phyloP scores from a whole-genome alignment of 1,140 invertebrate genomes.

The Heterodera schachtii region DNA sequence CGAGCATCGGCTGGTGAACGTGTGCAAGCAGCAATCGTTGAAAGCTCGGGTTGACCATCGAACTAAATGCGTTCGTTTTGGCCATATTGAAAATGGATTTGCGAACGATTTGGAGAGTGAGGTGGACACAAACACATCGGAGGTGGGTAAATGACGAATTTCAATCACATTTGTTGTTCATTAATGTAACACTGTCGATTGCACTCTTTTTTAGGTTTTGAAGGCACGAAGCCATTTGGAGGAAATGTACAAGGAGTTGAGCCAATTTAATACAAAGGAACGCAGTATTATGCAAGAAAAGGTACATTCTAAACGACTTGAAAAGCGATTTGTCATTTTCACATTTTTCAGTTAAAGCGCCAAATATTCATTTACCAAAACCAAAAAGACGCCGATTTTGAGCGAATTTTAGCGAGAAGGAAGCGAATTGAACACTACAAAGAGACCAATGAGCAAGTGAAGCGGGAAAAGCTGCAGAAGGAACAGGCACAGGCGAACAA shows the following conservation, averaged over 20 bases:
- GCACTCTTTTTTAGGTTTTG: slow-evolving; percentile 38
- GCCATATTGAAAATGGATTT: slow-evolving; percentile 51
- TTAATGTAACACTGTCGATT: no score
- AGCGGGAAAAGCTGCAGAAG: slow-evolving; percentile 51
- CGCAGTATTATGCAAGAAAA: slow-evolving; percentile 35
- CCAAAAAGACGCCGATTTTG: slow-evolving; percentile 55
- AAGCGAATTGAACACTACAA: slow-evolving; percentile 62
- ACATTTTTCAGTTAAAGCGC: slow-evolving; percentile 43
- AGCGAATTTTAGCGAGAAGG: slow-evolving; percentile 57
- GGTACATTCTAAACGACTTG: slow-evolving; percentile 15
- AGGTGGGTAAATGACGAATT: slow-evolving; percentile 35
- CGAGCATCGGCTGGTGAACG: slow-evolving; percentile 60
- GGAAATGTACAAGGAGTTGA: slow-evolving; percentile 50
- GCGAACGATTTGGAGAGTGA: slow-evolving; percentile 58
- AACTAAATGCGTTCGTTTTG: slow-evolving; percentile 56
- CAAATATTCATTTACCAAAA: slow-evolving; percentile 49
- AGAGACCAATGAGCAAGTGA: slow-evolving; percentile 54
- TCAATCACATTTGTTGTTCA: no score
- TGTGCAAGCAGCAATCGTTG: slow-evolving; percentile 58
- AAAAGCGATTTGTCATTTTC: no score
- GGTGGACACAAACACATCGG: slow-evolving; percentile 40
- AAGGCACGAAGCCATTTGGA: slow-evolving; percentile 56
- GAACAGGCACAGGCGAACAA: slow-evolving; percentile 51
- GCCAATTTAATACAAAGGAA: slow-evolving; percentile 40
- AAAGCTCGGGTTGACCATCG: slow-evolving; percentile 61